Conservation (phyloP, 2,797 vertebrate species). For the Australoheros facetus region DNA sequence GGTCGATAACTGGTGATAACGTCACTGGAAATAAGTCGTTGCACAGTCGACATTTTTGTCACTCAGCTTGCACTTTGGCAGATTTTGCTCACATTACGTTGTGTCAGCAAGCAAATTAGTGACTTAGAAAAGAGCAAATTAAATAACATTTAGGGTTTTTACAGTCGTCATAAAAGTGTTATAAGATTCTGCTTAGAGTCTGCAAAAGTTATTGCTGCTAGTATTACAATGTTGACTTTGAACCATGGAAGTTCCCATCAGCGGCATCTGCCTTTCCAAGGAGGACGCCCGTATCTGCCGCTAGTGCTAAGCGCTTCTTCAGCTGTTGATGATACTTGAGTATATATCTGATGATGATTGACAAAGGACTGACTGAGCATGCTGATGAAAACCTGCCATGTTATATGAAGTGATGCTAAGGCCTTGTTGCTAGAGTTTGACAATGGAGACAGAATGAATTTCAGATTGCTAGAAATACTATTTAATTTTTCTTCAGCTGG, state of each 20-base stretch:
- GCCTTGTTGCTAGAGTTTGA: background rate
- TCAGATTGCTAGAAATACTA: background rate
- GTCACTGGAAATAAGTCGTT: background rate
- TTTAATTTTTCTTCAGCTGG: background rate
- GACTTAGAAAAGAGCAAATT: background rate
- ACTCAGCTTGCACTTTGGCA: background rate
- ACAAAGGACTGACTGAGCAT: background rate
- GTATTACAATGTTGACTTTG: background rate
- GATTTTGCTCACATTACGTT: background rate
- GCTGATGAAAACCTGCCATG: background rate
- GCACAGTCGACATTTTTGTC: background rate
- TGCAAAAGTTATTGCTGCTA: background rate
- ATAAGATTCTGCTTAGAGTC: background rate
- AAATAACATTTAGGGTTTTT: fast-evolving
- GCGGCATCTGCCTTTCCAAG: background rate
- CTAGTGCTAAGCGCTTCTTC: background rate
- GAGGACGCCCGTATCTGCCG: background rate
- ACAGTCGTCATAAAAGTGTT: background rate
- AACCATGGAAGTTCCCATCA: background rate
- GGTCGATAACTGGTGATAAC: background rate
- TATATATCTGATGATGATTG: background rate
- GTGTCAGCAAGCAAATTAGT: background rate
- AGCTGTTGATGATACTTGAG: background rate
- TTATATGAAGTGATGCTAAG: background rate
- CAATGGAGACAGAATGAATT: background rate